Conservation (phyloP, 2,888 invertebrate species). For the Nomada ruficornis region DNA sequence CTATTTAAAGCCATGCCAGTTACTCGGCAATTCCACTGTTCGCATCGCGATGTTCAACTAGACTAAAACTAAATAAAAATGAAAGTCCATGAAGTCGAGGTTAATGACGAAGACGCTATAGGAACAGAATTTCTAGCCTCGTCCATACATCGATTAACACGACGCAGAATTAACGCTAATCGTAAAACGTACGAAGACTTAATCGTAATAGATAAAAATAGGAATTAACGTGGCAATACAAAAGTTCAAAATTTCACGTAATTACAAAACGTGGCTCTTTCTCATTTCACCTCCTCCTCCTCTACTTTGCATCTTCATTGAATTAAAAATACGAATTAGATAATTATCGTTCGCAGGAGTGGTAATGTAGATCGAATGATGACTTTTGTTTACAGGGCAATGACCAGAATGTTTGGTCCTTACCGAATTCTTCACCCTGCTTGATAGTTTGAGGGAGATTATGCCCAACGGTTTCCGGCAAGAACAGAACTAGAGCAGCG, state of each 20-base stretch:
- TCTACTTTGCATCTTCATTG: background rate
- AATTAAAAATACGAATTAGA: constrained; percentile 17
- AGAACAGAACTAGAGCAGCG: constrained; percentile 89
- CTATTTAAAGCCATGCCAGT: background rate
- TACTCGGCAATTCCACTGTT: background rate
- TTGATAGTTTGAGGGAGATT: constrained; percentile 93
- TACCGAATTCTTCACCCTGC: constrained; percentile 94
- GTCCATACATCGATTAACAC: background rate
- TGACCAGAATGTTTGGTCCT: constrained; percentile 91
- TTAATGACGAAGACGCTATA: constrained; percentile 12
- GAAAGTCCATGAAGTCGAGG: constrained; percentile 15
- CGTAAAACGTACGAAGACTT: constrained; percentile 3
- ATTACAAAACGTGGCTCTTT: too few relatives aligned
- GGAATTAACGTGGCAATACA: constrained; percentile 11
- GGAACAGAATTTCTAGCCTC: constrained; percentile 28
- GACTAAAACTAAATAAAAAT: background rate
- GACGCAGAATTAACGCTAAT: background rate
- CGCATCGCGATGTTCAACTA: background rate
- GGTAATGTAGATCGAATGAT: constrained; percentile 53
- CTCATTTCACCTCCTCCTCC: background rate
- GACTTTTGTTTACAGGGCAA: constrained; percentile 85
- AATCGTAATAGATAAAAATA: background rate
- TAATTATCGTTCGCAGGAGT: constrained; percentile 51
- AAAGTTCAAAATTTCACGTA: background rate
- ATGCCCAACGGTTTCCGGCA: constrained; percentile 94